Conservation (phyloP, 2,888 invertebrate genomes). For the Ptychoptera contaminata region DNA sequence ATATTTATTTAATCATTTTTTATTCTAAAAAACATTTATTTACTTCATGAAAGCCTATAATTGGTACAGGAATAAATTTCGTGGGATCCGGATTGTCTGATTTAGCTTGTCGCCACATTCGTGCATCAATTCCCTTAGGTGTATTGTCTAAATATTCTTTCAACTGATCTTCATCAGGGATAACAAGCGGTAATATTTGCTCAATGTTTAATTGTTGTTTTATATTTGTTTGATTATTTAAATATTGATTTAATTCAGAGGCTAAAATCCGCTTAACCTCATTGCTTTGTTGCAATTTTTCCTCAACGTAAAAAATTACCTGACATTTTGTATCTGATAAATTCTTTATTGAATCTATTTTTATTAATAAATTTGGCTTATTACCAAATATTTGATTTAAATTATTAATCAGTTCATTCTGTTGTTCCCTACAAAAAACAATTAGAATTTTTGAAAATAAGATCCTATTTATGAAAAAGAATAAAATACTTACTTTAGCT, state of each 20-base stretch:
- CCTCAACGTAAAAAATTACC: slow-evolving; percentile 55
- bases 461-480: slow-evolving; percentile 15
- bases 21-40: neutral
- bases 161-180: slow-evolving; percentile 61
- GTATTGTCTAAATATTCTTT: slow-evolving; percentile 81
- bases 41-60: slow-evolving; percentile 74
- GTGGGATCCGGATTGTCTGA: slow-evolving; percentile 86
- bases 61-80: slow-evolving; percentile 82
- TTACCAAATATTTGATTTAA: slow-evolving; percentile 61
- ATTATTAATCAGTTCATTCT: slow-evolving; percentile 50
- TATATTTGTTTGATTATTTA: slow-evolving; percentile 47
- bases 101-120: slow-evolving; percentile 93
- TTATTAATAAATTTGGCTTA: slow-evolving; percentile 66
- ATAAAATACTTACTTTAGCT: slow-evolving; percentile 44
- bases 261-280: slow-evolving; percentile 54
- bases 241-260: slow-evolving; percentile 49
- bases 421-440: slow-evolving; percentile 41
- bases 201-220: slow-evolving; percentile 61
- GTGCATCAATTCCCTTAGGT: slow-evolving; percentile 78
- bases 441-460: neutral
- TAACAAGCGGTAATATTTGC: slow-evolving; percentile 53
- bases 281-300: slow-evolving; percentile 45
- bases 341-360: slow-evolving; percentile 62
- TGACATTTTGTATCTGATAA: slow-evolving; percentile 65
- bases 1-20: neutral